Percentiles rank a stretch among this genome's conserved stretches.
Conservation (phyloP, 2,888 invertebrate genomes). For the Bellardia pandia region DNA sequence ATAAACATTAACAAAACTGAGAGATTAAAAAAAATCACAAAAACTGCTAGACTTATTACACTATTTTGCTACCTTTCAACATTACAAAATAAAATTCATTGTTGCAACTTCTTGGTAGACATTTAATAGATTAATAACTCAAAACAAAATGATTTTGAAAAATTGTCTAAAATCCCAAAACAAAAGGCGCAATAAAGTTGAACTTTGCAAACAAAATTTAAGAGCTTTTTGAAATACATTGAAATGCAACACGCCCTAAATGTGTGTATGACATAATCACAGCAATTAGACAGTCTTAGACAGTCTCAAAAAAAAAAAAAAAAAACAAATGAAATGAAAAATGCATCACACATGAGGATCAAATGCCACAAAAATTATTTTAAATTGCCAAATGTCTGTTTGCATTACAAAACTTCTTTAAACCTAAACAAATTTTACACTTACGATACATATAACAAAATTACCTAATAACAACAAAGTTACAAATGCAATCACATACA, state of each 20-base stretch:
- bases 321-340: constrained; percentile 33
- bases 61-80: constrained; percentile 7
- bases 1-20: no score
- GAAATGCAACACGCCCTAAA: constrained; percentile 65
- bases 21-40: not conserved
- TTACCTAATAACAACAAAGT: not conserved
- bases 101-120: not conserved
- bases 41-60: not conserved
- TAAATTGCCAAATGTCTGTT: constrained; percentile 29
- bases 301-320: not conserved
- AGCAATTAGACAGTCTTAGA: constrained; percentile 57
- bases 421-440: not conserved
- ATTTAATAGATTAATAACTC: constrained; percentile 48
- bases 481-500: constrained; percentile 25
- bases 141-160: constrained; percentile 18
- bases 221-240: constrained; percentile 53
- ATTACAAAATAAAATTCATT: constrained; percentile 28
- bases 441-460: not conserved
- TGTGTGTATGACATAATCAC: constrained; percentile 68
- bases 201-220: constrained; percentile 14
- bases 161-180: constrained; percentile 11
- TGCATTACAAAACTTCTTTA: constrained; percentile 43
- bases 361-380: constrained; percentile 61
- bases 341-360: constrained; percentile 48
- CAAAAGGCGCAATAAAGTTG: constrained; percentile 10